phyloP scores from a whole-genome alignment of 2,113 vertebrate genomes.

The Colaptes auratus region DNA sequence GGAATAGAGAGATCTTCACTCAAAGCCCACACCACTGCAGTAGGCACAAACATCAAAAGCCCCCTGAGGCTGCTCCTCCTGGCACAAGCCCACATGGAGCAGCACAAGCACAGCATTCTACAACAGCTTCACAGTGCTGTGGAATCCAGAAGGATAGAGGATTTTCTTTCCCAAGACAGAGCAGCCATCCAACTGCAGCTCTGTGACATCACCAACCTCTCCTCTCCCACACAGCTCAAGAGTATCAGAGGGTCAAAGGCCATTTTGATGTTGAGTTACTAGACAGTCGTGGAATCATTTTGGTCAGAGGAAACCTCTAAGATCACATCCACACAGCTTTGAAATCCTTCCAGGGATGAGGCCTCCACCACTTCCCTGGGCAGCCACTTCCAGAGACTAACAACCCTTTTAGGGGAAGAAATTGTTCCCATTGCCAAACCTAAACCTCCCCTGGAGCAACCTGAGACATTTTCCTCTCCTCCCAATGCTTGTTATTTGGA shows the following conservation, averaged over 20 bases:
- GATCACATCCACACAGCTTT: background rate
- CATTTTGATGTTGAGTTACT: background rate
- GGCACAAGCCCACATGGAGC: background rate
- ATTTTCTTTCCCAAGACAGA: background rate
- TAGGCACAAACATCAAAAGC: background rate
- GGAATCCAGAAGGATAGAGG: background rate
- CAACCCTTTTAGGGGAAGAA: background rate
- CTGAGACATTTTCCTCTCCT: background rate
- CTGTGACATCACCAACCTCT: background rate
- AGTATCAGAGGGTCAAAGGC: background rate
- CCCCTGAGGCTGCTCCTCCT: background rate
- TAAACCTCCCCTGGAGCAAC: background rate
- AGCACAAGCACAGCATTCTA: rapidly evolving
- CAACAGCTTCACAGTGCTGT: background rate
- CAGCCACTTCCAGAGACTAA: background rate
- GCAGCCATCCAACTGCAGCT: background rate
- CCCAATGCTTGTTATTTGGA: background rate
- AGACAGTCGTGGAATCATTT: background rate
- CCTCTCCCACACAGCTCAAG: background rate
- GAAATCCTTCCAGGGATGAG: background rate
- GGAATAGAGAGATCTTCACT: background rate
- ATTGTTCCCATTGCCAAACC: background rate
- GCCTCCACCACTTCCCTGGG: background rate
- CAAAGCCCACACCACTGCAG: background rate
- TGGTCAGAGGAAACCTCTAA: background rate